Percentiles rank a stretch among this genome's conserved stretches.
Evolutionary conservation across 2,797 vertebrate species (phyloP).

Genomic region (Nothura maculosa): DNA sequence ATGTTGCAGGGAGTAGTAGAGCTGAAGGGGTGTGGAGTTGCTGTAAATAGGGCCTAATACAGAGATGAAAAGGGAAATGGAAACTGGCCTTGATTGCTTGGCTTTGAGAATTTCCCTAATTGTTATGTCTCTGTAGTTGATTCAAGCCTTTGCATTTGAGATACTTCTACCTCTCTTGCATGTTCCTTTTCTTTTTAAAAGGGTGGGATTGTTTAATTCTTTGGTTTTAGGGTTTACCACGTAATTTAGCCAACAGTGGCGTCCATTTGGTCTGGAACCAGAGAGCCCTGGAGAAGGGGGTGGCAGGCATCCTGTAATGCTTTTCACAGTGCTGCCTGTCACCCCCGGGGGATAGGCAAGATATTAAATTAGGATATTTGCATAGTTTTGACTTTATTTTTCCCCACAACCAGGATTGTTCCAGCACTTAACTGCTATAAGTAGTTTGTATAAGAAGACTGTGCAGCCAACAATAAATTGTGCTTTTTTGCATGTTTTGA

Average conservation of each 20-base stretch:
- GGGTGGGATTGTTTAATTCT: neutral
- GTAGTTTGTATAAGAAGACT: neutral
- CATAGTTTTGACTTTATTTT: neutral
- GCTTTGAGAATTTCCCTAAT: neutral
- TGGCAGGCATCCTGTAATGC: neutral
- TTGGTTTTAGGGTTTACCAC: neutral
- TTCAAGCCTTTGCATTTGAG: neutral
- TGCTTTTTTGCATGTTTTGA: neutral
- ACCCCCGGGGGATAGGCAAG: neutral
- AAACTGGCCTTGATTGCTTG: neutral
- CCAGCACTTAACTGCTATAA: neutral
- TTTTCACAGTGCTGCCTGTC: neutral
- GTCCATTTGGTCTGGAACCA: neutral
- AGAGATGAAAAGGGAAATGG: neutral
- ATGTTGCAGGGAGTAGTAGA: neutral
- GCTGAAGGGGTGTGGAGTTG: neutral
- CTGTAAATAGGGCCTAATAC: neutral
- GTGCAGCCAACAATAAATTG: neutral
- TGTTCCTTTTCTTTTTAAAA: neutral
- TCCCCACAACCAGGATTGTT: neutral
- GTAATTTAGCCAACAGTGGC: neutral
- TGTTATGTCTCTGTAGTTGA: neutral
- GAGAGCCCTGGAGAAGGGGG: neutral
- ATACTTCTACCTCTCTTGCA: neutral
- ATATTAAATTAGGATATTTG: neutral